Evolutionary conservation across 23 tunicate species (phyloP).

Genomic region (Trididemnum clinides): DNA sequence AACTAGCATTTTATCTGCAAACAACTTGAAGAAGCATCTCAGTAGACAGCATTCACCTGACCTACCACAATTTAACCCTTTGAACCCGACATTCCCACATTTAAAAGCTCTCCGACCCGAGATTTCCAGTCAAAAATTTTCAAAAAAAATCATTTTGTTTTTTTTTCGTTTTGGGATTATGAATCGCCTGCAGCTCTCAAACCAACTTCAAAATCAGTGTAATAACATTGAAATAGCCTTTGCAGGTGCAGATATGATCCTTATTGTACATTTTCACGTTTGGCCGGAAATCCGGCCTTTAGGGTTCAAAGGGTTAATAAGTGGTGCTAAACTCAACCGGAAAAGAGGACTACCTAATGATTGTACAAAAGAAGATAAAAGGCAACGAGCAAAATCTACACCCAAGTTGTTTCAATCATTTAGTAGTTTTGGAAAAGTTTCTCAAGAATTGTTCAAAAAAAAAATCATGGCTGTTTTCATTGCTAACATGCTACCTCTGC

Average conservation of each 20-base stretch:
- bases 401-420: background rate
- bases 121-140: no score
- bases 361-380: background rate
- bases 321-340: background rate
- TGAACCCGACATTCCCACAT: no score
- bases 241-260: no score
- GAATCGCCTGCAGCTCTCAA: no score
- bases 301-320: no score
- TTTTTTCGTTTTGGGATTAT: no score
- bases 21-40: conserved; percentile 1
- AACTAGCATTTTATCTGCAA: conserved; percentile 13
- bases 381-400: background rate
- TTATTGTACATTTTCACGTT: no score
- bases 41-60: background rate
- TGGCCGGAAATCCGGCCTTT: no score
- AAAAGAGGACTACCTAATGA: background rate
- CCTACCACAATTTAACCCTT: background rate
- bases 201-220: no score
- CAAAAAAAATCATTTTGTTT: no score
- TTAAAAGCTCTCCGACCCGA: no score
- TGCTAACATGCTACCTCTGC: conserved; percentile 5
- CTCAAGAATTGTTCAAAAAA: conserved; percentile 4
- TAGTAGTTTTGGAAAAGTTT: background rate
- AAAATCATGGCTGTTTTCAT: background rate
- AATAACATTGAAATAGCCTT: no score